Base-by-base conservation (phyloP, 2,888 invertebrate species). In the Tigriopus californicus region DNA sequence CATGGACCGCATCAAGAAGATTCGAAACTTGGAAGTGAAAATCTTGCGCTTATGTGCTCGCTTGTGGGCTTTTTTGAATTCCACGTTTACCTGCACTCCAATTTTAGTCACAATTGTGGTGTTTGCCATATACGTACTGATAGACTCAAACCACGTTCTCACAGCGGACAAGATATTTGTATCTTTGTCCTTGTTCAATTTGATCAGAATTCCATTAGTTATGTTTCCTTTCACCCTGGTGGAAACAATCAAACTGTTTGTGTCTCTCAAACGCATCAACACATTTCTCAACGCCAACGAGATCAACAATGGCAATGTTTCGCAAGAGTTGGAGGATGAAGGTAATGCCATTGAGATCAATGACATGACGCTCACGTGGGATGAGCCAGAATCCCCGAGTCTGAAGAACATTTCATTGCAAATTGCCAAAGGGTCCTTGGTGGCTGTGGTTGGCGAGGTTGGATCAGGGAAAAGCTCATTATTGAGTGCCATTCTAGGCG, bases 211-310 rank as follows among this genome's bases (percentile, higher is more conserved):
- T 72, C 94, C 95, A 68, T 79, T 97, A 73, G 86, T 88, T 70
- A 85, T 94, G 84, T 80, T 92, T 74, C 92, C 94, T 70, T 90
- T 90, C 83, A 83, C 92, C 79, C 85, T 94, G 71, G 82, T 85
- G 40, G 58, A 33, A 40, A 20, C 41, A 47, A 58, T 51, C 15
- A 75, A 88, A 85, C 83, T 87, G 6, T 78, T 80, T 67, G 94
- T 95, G 51, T 94, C 94, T 63, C 80, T 94, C 62, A 82, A 83
- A 68, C 80, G 95, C 70, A 81, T 95, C 66, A 88, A 90, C 71
- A 84, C 83, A 69, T 95, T 90, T 72, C 81, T 95, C 80, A 90
- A 87, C 69, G 79, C 81, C 64, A 90, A 90, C 68, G 94, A 95
- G 74, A 73, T 94, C 64, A 84, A 91, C 71, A 80, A 81, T 1